Evolutionary conservation across 2,888 invertebrate species (phyloP), one percentile per base, ranked within the genome.

Genomic region (Folsomia manolachei): DNA sequence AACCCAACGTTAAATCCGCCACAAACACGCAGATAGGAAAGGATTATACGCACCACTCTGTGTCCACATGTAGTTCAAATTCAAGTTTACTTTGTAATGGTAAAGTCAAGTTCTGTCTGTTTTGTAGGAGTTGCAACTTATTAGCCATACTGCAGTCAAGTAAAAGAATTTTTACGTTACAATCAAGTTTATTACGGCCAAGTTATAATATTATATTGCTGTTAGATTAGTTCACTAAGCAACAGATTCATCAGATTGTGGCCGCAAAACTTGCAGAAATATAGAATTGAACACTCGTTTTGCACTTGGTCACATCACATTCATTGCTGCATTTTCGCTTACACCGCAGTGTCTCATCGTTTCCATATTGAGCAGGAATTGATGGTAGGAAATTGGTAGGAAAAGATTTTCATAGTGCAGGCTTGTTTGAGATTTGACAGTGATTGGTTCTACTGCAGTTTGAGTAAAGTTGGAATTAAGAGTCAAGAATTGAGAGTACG

Each of bases 41-140:
- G 69, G 70, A 72, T 75, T 72, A 72, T 72, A 75, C 75, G 75
- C 75, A 75, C 72, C 74, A 72, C 66, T 70, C 73, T 63, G 56
- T 70, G 69, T 62, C 70, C 70, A 74, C 74, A 74, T 74, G 70
- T 14, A 39, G 39, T 14, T n/a, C n/a, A n/a, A n/a, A n/a, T n/a
- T n/a, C n/a, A n/a, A 39, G 39, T 39, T 39, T 39, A 9, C n/a
- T n/a, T n/a, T n/a, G n/a, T n/a, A n/a, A n/a, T n/a, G n/a, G n/a
- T 56, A 4, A 56, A 56, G 21, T 56, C 56, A 56, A 56, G 11
- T 56, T 18, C 64, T 72, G 70, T 27, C 27, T 26, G 39, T 64
- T 39, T 39, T 14, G 14, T 39, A 39, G 39, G 39, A 14, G 39
- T n/a, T n/a, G n/a, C n/a, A n/a, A n/a, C n/a, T n/a, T n/a, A n/a